A percentile compares a stretch with the other conserved stretches of the same genome.
These are phyloP conservation scores for Lucifuga dentata DNA, from an alignment of 2,113 vertebrate species.

Conservation along the genomic window DNA sequence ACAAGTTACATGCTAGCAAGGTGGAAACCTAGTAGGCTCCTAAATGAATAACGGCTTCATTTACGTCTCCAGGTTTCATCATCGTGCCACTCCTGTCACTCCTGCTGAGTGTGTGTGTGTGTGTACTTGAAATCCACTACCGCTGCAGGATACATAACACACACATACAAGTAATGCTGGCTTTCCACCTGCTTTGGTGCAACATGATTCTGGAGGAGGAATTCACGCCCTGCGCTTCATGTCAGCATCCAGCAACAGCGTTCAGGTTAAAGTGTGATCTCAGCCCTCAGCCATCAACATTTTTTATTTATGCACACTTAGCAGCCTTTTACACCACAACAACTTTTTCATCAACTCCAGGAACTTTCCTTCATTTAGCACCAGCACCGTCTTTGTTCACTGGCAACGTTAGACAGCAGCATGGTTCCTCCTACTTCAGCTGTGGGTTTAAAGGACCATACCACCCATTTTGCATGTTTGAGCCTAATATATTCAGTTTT, in stretches of 20 bases:
- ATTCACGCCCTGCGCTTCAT: constrained; percentile 10
- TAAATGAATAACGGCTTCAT: constrained; percentile 6
- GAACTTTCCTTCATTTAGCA: neutral
- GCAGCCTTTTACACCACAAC: no score
- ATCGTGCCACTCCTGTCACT: neutral
- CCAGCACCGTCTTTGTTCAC: no score
- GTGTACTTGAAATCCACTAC: constrained; percentile 8
- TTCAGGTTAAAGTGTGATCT: neutral
- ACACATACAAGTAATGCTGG: neutral
- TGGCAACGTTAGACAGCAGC: no score
- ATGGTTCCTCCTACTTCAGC: no score
- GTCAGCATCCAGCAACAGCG: no score
- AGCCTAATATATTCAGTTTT: no score
- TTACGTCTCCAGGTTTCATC: constrained; percentile 23
- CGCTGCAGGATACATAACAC: constrained; percentile 9
- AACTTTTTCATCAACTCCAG: neutral
- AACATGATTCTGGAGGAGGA: constrained; percentile 30
- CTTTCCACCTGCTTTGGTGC: constrained; percentile 42
- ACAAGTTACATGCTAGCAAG: constrained; percentile 10
- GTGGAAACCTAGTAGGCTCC: constrained; percentile 10
- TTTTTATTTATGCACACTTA: no score
- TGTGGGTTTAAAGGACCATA: no score
- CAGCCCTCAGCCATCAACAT: no score
- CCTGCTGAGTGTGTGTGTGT: neutral
- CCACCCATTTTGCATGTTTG: no score